Evolutionary conservation across 2,113 vertebrate genomes (phyloP).

Genomic region (Noctilio leporinus): DNA sequence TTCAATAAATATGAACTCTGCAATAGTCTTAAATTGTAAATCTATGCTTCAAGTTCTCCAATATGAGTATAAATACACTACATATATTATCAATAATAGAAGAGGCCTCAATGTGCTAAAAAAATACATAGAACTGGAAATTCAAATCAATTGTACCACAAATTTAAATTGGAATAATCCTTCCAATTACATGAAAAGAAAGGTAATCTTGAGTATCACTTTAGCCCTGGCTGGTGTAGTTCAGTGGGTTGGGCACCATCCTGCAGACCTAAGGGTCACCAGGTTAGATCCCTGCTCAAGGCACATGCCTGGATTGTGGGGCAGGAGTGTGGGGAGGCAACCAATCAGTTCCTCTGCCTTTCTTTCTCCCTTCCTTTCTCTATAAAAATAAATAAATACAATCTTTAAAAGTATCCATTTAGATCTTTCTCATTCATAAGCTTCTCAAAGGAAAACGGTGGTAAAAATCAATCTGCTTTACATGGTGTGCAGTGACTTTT

Average conservation of each 20-base stretch:
- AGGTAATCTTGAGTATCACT: not conserved
- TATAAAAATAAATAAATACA: too few relatives aligned
- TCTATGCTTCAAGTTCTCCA: constrained; percentile 15
- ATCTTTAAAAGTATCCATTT: constrained; percentile 15
- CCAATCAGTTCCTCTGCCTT: too few relatives aligned
- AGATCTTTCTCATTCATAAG: constrained; percentile 25
- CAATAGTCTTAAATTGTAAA: not conserved
- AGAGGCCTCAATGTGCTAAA: not conserved
- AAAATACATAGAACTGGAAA: constrained; percentile 4
- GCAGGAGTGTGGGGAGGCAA: too few relatives aligned
- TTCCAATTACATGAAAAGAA: constrained; percentile 14
- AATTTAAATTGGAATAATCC: constrained; percentile 16
- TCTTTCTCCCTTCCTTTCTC: too few relatives aligned
- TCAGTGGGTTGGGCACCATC: too few relatives aligned
- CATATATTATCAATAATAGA: not conserved
- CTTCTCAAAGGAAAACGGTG: constrained; percentile 25
- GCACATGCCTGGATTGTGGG: too few relatives aligned
- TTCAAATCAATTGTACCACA: not conserved
- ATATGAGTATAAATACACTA: not conserved
- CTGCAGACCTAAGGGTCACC: too few relatives aligned
- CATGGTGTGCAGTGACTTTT: constrained; percentile 6
- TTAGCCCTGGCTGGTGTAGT: too few relatives aligned
- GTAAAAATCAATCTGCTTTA: constrained; percentile 30
- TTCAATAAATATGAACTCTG: not conserved
- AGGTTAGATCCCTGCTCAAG: too few relatives aligned